Percentiles rank a stretch among this genome's conserved stretches.
phyloP scores from a whole-genome alignment of 2,888 invertebrate genomes.

The Pollenia griseotomentosa region DNA sequence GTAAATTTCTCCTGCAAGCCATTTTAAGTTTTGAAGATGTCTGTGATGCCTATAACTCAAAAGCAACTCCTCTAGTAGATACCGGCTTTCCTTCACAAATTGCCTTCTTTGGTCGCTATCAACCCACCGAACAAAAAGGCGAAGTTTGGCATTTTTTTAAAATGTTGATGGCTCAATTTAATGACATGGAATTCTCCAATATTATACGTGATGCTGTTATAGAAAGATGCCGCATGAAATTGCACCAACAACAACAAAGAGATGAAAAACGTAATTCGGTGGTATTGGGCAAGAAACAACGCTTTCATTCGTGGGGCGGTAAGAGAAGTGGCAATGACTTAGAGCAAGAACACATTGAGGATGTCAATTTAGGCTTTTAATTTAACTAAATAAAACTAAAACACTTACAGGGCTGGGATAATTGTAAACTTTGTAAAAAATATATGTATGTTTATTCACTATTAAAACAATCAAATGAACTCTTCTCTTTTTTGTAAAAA shows the following conservation, averaged over 20 bases:
- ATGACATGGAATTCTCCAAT: constrained; percentile 80
- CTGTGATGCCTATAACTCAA: constrained; percentile 80
- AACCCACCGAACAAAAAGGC: constrained; percentile 78
- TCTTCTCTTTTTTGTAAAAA: constrained; percentile 22
- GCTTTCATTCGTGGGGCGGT: constrained; percentile 84
- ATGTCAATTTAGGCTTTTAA: constrained; percentile 59
- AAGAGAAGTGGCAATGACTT: constrained; percentile 77
- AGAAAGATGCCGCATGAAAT: constrained; percentile 81
- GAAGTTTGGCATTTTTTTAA: constrained; percentile 83
- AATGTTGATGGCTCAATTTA: constrained; percentile 82
- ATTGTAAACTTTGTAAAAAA: constrained; percentile 24
- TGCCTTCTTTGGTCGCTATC: constrained; percentile 77
- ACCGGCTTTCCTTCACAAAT: constrained; percentile 53
- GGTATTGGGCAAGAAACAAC: constrained; percentile 83
- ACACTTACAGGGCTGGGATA: constrained; percentile 54
- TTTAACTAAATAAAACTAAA: background rate
- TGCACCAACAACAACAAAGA: constrained; percentile 76
- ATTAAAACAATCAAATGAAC: background rate
- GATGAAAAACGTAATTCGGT: constrained; percentile 82
- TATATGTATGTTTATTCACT: no score
- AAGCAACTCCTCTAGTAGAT: constrained; percentile 41
- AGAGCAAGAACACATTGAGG: constrained; percentile 67
- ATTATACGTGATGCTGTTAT: constrained; percentile 81
- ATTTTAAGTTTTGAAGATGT: constrained; percentile 83
- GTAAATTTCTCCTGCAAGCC: constrained; percentile 81